These are phyloP conservation scores for Amiota communis DNA, from an alignment of 2,888 invertebrate genomes.

Conservation along the genomic window DNA sequence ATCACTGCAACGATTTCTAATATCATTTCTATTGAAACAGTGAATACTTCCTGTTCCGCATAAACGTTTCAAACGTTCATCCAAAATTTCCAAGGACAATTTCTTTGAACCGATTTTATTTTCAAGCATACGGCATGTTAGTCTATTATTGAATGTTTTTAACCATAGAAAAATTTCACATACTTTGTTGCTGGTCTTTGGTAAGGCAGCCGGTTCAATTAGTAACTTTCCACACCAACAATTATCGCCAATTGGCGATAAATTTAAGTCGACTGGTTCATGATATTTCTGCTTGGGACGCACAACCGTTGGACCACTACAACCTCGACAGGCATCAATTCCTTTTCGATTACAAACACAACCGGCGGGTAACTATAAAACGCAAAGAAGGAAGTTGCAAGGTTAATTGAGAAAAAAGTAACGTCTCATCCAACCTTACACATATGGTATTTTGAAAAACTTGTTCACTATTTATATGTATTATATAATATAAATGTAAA, in stretches of 20 bases:
- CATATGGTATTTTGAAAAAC: too few species aligned
- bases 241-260: conserved; percentile 68
- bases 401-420: not conserved
- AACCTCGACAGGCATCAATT: conserved; percentile 60
- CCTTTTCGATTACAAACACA: conserved; percentile 69
- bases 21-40: not conserved
- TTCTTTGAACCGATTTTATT: conserved; percentile 59
- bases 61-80: conserved; percentile 58
- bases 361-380: conserved; percentile 56
- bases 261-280: conserved; percentile 48
- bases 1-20: too few species aligned
- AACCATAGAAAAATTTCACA: conserved; percentile 65
- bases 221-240: conserved; percentile 70
- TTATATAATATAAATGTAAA: too few species aligned
- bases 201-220: conserved; percentile 70
- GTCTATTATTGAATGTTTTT: conserved; percentile 59
- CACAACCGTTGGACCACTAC: conserved; percentile 50
- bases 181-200: conserved; percentile 68
- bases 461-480: too few species aligned
- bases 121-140: conserved; percentile 62
- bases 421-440: not conserved
- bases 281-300: conserved; percentile 59
- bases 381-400: not conserved
- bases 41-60: too few species aligned
- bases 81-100: conserved; percentile 55